Evolutionary conservation across 2,113 vertebrate genomes (phyloP), one percentile per base, ranked within the genome.

Genomic region (Mesoclemmys tuberculata): DNA sequence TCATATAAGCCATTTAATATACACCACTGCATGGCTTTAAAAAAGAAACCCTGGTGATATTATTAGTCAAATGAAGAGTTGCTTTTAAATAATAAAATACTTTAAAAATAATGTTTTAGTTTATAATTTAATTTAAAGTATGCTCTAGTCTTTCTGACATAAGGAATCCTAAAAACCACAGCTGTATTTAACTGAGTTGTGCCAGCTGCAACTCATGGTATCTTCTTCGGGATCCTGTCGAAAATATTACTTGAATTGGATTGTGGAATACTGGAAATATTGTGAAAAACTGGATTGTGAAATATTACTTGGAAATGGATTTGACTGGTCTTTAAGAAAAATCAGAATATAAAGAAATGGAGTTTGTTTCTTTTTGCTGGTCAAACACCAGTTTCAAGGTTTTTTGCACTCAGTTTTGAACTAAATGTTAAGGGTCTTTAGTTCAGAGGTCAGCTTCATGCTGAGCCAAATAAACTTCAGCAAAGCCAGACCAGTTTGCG

Each of bases 141-240:
- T 2, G 3, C 21, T 91, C 46, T 5, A 31, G n/a, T 54, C 41
- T 58, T 80, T 51, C 80, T 13, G 35, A 71, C 64, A 38, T 71
- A 38, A 71, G 38, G 52, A 38, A 84, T 77, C 29, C 29, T 86
- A 71, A 87, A 94, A 94, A 82, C 55, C 41, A 52, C 75, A 80
- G 5, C 71, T 80, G 8, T 1, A 35, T 89, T 81, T 49, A 95
- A 4, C 12, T 89, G 12, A 8, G 80, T 51, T 44, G 64, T 51
- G 6, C 56, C 7, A 80, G 48, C 14, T 41, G 51, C 24, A 19
- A 2, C 31, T 61, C 58, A 61, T 61, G 58, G 31, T 5, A 75
- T 46, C 74, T 31, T 2, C 29, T 46, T 92, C 90, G 5, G 12
- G 10, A 41, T 22, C 13, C 1, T 58, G 46, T 11, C 46, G 26